phyloP scores from a whole-genome alignment of 2,113 vertebrate species.

The Coptodon rendalli region DNA sequence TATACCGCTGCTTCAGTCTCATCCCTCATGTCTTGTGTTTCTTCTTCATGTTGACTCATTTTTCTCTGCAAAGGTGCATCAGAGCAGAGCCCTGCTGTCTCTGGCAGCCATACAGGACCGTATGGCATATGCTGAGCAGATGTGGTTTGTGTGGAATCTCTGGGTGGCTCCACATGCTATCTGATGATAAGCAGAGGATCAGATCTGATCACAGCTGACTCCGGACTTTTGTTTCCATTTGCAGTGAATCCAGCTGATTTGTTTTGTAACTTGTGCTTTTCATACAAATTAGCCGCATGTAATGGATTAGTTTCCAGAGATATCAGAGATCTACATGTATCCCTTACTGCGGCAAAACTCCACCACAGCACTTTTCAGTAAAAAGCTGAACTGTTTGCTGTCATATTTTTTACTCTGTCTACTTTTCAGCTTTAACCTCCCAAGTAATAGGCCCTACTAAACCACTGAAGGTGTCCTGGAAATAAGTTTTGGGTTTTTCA shows the following conservation, averaged over 20 bases:
- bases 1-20: background rate
- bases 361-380: background rate
- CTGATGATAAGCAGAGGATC: conserved; percentile 49
- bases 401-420: background rate
- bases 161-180: conserved; percentile 53
- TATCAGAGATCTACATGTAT: background rate
- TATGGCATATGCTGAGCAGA: conserved; percentile 55
- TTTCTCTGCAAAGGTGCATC: background rate
- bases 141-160: conserved; percentile 54
- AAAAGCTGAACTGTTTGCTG: background rate
- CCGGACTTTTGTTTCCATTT: conserved; percentile 35
- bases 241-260: conserved; percentile 35
- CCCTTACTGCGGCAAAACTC: background rate
- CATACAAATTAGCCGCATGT: background rate
- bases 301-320: background rate
- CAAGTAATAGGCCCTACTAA: background rate
- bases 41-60: conserved; percentile 2
- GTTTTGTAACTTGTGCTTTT: conserved; percentile 12
- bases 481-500: background rate
- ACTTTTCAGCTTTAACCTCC: background rate
- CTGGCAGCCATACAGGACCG: background rate
- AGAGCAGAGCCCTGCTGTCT: background rate
- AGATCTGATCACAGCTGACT: conserved; percentile 30
- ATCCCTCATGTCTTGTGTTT: conserved; percentile 3
- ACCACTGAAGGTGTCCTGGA: background rate